Conservation (phyloP, 2,888 invertebrate species). For the Acanthosepion esculentum region DNA sequence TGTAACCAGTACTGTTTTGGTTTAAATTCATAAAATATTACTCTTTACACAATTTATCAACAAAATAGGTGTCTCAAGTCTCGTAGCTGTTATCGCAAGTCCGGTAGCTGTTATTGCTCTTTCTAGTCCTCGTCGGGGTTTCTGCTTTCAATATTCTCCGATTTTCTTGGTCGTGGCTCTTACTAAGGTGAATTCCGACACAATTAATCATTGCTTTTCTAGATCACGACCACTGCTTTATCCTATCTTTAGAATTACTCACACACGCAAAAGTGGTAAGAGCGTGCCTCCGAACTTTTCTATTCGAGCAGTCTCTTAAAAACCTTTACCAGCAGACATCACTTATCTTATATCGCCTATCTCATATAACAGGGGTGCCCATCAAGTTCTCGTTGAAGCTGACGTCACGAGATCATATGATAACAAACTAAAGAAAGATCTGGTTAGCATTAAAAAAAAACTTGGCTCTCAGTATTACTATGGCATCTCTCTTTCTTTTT, state of each 20-base stretch:
- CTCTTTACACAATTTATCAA: too few species aligned
- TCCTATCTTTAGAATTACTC: not conserved
- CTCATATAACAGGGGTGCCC: not conserved
- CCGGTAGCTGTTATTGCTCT: too few species aligned
- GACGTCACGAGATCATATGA: constrained; percentile 33
- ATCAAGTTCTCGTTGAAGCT: not conserved
- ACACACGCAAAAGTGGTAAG: not conserved
- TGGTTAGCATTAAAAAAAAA: not conserved
- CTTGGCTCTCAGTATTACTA: not conserved
- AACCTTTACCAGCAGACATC: not conserved
- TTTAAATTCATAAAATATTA: too few species aligned
- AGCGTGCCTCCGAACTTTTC: not conserved
- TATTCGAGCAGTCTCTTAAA: not conserved
- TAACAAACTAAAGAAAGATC: not conserved
- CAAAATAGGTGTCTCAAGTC: too few species aligned
- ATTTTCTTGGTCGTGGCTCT: too few species aligned
- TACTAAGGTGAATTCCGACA: not conserved
- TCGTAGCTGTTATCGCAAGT: too few species aligned
- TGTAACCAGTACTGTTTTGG: too few species aligned
- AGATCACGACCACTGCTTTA: not conserved
- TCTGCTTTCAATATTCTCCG: too few species aligned
- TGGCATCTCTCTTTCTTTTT: not conserved
- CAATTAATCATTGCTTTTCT: not conserved
- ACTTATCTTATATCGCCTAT: not conserved
- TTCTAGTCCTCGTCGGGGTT: too few species aligned